Conservation (phyloP, 2,113 vertebrate genomes). For the Sapajus apella region DNA sequence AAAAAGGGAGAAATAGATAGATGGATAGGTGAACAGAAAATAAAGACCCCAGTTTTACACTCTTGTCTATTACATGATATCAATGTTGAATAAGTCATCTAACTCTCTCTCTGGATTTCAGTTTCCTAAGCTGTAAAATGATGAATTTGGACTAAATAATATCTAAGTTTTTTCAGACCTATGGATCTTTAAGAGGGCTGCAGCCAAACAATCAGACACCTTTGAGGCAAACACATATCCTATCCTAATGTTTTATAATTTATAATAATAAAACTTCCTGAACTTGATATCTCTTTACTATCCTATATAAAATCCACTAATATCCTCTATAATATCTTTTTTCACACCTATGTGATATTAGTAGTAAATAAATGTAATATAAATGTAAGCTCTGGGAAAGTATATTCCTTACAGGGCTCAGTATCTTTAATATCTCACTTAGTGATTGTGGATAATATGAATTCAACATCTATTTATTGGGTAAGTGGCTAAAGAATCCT, state of each 20-base stretch:
- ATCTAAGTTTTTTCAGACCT: neutral
- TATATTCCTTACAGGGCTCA: neutral
- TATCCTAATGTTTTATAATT: neutral
- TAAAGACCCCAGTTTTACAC: neutral
- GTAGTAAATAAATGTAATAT: neutral
- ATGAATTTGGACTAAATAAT: neutral
- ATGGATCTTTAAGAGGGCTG: neutral
- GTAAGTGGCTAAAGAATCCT: neutral
- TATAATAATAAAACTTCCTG: neutral
- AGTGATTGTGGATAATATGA: neutral
- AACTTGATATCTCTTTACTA: neutral
- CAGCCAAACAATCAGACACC: neutral
- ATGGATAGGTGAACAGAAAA: neutral
- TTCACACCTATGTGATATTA: neutral
- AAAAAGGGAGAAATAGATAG: no score
- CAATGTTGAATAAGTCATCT: neutral
- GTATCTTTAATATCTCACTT: neutral
- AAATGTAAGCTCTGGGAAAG: neutral
- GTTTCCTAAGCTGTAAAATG: neutral
- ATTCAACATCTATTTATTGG: conserved; percentile 1
- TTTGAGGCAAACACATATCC: neutral
- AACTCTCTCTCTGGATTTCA: neutral
- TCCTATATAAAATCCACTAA: neutral
- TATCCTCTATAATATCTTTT: neutral
- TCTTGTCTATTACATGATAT: neutral